Evolutionary conservation across 2,888 invertebrate species (phyloP).

Genomic region (Pristionchus maxplancki): DNA sequence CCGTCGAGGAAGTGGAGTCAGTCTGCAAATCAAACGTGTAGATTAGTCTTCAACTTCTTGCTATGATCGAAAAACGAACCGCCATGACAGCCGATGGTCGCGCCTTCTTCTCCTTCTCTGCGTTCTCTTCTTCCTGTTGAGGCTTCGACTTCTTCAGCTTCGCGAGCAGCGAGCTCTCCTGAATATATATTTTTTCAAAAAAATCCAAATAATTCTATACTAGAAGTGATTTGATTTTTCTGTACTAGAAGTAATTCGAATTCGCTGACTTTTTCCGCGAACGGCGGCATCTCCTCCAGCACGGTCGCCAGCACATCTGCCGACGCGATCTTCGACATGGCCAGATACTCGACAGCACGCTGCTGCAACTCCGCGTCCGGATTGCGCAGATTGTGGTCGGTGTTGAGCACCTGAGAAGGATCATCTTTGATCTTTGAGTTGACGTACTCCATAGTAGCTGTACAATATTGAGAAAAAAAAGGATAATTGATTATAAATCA

Average conservation of each 20-base stretch:
- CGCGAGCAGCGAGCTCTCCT: slow-evolving; percentile 90
- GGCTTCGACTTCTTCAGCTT: slow-evolving; percentile 99
- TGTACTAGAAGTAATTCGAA: neutral
- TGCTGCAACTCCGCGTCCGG: slow-evolving; percentile 99
- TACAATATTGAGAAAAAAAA: too few species aligned
- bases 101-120: slow-evolving; percentile 75
- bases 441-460: neutral
- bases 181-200: neutral
- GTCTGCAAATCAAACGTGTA: neutral
- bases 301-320: slow-evolving; percentile 89
- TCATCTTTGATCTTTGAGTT: too few species aligned
- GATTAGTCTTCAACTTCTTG: too few species aligned
- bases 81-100: slow-evolving; percentile 73
- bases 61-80: neutral
- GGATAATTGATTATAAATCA: too few species aligned
- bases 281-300: slow-evolving; percentile 99
- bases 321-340: slow-evolving; percentile 94
- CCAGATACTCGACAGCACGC: slow-evolving; percentile 96
- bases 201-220: neutral
- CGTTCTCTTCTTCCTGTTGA: slow-evolving; percentile 86
- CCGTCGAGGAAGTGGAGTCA: neutral
- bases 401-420: slow-evolving; percentile 79
- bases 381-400: slow-evolving; percentile 93
- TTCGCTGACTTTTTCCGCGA: slow-evolving; percentile 87
- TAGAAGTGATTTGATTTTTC: neutral